phyloP scores from a whole-genome alignment of 2,113 vertebrate genomes.

The Copsychus sechellarum region DNA sequence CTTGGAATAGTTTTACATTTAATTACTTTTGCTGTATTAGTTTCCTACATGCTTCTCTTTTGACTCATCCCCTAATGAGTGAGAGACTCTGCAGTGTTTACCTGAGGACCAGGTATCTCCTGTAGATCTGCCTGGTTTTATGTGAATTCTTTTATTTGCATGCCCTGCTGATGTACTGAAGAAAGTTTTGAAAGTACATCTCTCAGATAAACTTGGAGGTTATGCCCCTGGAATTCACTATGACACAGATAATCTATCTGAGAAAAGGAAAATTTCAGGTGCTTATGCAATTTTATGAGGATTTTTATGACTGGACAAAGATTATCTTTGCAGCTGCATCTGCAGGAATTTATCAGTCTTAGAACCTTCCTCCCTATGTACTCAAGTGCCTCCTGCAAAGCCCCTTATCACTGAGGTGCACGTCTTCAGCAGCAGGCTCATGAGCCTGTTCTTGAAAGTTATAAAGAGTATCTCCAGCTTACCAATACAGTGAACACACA shows the following conservation, averaged over 20 bases:
- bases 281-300: neutral
- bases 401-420: neutral
- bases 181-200: neutral
- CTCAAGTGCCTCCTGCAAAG: neutral
- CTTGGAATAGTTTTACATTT: neutral
- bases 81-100: neutral
- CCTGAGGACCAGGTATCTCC: constrained; percentile 25
- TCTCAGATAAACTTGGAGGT: constrained; percentile 45
- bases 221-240: neutral
- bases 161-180: neutral
- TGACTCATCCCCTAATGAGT: neutral
- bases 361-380: constrained; percentile 3
- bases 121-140: neutral
- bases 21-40: neutral
- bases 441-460: neutral
- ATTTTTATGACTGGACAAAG: neutral
- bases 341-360: constrained; percentile 47
- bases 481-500: neutral
- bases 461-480: neutral
- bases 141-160: constrained; percentile 22
- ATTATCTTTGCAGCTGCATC: constrained; percentile 51
- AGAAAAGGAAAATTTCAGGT: constrained; percentile 28
- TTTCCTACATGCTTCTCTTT: constrained; percentile 1
- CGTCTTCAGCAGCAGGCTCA: neutral
- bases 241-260: neutral